Evolutionary conservation across 1,140 invertebrate species (phyloP).

Genomic region (Saccostrea cuccullata): DNA sequence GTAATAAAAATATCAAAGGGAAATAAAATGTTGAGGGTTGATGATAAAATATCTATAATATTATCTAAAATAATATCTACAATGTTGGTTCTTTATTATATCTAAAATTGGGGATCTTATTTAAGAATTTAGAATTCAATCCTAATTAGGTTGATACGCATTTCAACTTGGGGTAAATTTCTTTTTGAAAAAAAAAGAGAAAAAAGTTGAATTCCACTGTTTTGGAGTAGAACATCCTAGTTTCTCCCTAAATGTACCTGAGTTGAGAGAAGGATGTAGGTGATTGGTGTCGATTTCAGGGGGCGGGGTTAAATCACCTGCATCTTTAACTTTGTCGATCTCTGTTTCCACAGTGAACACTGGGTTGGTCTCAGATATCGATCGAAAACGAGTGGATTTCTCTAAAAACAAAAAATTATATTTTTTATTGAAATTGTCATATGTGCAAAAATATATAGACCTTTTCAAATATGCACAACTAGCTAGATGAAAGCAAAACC

Average conservation of each 20-base stretch:
- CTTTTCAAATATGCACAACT: too few species aligned
- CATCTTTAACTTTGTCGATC: background rate
- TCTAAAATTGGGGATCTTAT: too few species aligned
- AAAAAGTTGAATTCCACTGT: background rate
- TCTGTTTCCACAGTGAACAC: background rate
- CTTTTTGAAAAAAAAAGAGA: too few species aligned
- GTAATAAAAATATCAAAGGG: background rate
- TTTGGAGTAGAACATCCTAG: background rate
- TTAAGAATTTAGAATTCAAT: too few species aligned
- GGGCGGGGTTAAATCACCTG: background rate
- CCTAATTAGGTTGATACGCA: too few species aligned
- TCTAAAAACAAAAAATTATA: background rate
- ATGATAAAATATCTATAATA: too few species aligned
- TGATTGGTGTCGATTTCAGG: background rate
- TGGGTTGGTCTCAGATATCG: background rate
- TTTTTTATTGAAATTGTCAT: too few species aligned
- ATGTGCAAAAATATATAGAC: too few species aligned
- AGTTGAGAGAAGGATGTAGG: background rate
- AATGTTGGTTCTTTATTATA: too few species aligned
- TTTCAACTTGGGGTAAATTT: too few species aligned
- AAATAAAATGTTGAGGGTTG: background rate
- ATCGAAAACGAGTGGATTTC: background rate
- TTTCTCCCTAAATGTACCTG: background rate
- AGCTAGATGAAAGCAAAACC: too few species aligned
- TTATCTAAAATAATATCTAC: too few species aligned